A percentile compares a stretch with the other conserved stretches of the same genome.
These are phyloP conservation scores for Eurois occulta DNA, from an alignment of 2,888 invertebrate species.

Conservation along the genomic window DNA sequence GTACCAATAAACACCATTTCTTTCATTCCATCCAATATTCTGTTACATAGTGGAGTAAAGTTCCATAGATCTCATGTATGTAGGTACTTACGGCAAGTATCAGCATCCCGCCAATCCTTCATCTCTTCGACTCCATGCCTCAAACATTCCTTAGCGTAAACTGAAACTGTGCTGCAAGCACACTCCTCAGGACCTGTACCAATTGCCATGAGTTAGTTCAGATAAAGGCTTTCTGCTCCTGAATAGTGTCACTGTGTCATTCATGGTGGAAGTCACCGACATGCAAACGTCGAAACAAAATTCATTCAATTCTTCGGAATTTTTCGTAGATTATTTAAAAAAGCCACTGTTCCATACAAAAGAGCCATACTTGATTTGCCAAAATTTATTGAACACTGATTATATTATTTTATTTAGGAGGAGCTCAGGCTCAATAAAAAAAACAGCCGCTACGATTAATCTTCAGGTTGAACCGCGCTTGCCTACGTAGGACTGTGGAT, in stretches of 20 bases:
- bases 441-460: neutral
- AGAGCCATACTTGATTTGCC: neutral
- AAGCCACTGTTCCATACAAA: neutral
- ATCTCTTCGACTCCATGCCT: slow-evolving; percentile 92
- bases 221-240: neutral
- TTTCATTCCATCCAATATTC: neutral
- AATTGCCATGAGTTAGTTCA: slow-evolving; percentile 30
- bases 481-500: neutral
- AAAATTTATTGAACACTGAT: neutral
- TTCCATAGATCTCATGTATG: neutral
- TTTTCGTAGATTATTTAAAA: neutral
- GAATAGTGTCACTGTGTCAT: neutral
- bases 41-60: neutral
- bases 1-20: neutral
- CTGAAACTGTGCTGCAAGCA: slow-evolving; percentile 94
- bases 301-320: neutral
- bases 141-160: slow-evolving; percentile 94
- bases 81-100: slow-evolving; percentile 94
- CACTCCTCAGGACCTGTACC: slow-evolving; percentile 91
- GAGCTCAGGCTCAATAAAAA: neutral
- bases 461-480: neutral
- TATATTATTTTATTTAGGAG: neutral
- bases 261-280: neutral
- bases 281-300: neutral
- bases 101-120: slow-evolving; percentile 94